phyloP scores from a whole-genome alignment of 2,113 vertebrate genomes.

The Tricholaema leucomelas region DNA sequence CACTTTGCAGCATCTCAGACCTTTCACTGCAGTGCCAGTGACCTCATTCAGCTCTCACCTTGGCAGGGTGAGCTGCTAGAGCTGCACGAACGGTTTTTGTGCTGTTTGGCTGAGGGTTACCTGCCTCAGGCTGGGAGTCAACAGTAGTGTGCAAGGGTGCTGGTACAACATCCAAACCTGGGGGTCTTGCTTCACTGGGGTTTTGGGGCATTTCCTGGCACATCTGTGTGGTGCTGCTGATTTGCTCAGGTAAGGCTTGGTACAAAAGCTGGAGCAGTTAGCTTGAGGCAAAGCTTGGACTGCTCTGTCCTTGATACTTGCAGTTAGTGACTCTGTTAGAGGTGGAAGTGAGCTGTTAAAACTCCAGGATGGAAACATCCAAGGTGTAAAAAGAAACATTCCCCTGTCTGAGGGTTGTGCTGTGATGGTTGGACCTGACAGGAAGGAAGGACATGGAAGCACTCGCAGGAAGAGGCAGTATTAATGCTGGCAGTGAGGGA shows the following conservation, averaged over 20 bases:
- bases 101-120: not conserved
- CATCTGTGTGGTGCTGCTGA: not conserved
- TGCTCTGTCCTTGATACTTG: not conserved
- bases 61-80: not conserved
- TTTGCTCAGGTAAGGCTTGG: not conserved
- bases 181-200: not conserved
- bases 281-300: not conserved
- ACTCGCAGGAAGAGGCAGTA: too few relatives aligned
- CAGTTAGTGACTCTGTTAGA: not conserved
- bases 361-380: not conserved
- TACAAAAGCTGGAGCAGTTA: not conserved
- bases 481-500: too few relatives aligned
- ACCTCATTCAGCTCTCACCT: accelerated
- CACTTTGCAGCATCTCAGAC: not conserved
- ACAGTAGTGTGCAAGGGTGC: not conserved
- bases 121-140: not conserved
- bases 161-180: not conserved
- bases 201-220: not conserved
- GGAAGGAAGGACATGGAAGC: too few relatives aligned
- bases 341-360: not conserved
- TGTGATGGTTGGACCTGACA: too few relatives aligned
- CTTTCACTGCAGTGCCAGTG: not conserved
- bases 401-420: too few relatives aligned
- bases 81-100: not conserved
- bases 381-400: not conserved